Evolutionary conservation across 2,113 vertebrate species (phyloP).

Genomic region (Cynopterus brachyotis): DNA sequence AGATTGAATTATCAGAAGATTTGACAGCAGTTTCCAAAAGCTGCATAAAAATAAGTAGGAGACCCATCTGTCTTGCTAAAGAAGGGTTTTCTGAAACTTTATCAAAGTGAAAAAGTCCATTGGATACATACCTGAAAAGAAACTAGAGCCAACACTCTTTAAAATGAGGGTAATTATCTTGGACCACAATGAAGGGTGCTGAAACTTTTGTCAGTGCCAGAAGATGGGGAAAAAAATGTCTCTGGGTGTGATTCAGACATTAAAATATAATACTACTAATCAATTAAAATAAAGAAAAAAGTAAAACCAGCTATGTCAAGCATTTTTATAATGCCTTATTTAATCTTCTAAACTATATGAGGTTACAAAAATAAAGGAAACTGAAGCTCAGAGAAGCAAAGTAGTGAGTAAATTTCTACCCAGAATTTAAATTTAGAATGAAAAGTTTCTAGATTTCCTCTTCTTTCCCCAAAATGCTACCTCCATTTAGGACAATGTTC

Average conservation of each 20-base stretch:
- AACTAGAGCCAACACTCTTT: background rate
- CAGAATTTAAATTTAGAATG: background rate
- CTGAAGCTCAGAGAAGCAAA: background rate
- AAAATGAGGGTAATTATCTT: background rate
- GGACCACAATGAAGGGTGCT: background rate
- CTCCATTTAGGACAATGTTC: background rate
- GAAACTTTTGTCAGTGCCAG: background rate
- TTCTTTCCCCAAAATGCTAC: background rate
- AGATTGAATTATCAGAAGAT: background rate
- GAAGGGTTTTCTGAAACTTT: background rate
- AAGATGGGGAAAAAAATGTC: background rate
- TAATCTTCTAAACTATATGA: background rate
- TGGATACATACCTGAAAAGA: background rate
- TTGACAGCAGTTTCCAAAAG: background rate
- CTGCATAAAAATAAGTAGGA: background rate
- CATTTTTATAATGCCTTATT: background rate
- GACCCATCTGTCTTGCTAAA: background rate
- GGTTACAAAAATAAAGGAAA: conserved; percentile 1
- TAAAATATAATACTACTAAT: background rate
- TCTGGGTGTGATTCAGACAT: background rate
- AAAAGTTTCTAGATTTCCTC: background rate
- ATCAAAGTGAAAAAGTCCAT: background rate
- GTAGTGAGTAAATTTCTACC: background rate
- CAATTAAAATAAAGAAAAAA: background rate
- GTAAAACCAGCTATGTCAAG: background rate